Evolutionary conservation across 2,113 vertebrate species (phyloP).

Genomic region (Gulo gulo): DNA sequence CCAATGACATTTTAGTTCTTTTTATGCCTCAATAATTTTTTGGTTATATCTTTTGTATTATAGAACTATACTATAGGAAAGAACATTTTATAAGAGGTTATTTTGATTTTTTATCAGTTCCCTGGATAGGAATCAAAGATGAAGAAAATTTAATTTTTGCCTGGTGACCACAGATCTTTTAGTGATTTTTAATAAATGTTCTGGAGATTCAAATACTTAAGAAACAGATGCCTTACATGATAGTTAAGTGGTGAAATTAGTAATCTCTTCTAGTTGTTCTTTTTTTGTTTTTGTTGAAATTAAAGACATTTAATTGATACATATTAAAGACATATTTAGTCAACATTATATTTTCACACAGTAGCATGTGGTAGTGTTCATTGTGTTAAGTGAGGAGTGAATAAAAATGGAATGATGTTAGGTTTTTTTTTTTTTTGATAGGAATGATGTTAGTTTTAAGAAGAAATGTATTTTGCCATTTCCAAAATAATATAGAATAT

Average conservation of each 20-base stretch:
- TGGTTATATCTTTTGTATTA: neutral
- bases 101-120: constrained; percentile 1
- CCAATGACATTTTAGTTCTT: neutral
- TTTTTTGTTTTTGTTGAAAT: neutral
- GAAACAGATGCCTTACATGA: neutral
- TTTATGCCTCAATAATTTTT: neutral
- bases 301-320: neutral
- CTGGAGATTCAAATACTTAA: neutral
- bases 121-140: neutral
- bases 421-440: too few species aligned
- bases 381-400: neutral
- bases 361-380: neutral
- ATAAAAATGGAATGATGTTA: neutral
- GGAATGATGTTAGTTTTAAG: neutral
- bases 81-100: neutral
- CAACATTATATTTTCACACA: neutral
- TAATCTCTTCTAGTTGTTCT: neutral
- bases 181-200: neutral
- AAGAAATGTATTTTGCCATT: neutral
- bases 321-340: neutral
- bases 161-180: neutral
- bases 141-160: neutral
- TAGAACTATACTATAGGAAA: neutral
- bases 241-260: neutral
- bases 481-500: neutral